phyloP scores from a whole-genome alignment of 2,113 vertebrate species.

The Cariama cristata region DNA sequence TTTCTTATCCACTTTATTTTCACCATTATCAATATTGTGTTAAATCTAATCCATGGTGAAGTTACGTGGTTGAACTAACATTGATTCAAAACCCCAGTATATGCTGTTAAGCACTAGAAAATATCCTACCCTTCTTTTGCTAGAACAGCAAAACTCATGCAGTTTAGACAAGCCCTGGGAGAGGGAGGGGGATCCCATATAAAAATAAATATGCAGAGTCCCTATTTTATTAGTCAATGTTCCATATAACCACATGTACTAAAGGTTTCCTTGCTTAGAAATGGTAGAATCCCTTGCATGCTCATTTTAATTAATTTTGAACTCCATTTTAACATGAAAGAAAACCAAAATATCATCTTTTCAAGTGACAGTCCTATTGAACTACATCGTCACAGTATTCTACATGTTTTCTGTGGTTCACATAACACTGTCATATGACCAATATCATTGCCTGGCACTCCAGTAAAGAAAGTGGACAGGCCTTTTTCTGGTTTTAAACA shows the following conservation, averaged over 20 bases:
- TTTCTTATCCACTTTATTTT: background rate
- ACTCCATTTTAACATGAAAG: background rate
- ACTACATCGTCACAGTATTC: background rate
- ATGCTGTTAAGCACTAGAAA: background rate
- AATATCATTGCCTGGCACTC: background rate
- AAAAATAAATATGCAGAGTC: background rate
- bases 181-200: background rate
- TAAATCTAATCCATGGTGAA: background rate
- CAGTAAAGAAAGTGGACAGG: background rate
- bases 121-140: background rate
- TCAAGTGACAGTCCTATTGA: background rate
- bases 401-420: background rate
- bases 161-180: background rate
- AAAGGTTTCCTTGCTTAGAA: background rate
- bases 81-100: background rate
- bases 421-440: background rate
- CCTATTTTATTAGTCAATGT: background rate
- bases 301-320: background rate
- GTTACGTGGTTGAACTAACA: background rate
- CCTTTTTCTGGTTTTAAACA: background rate
- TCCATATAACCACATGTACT: background rate
- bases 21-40: background rate
- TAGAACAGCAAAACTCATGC: background rate
- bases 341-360: background rate
- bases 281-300: background rate